Evolutionary conservation across 2,797 vertebrate genomes (phyloP).

Genomic region (Leucoraja ocellata): DNA sequence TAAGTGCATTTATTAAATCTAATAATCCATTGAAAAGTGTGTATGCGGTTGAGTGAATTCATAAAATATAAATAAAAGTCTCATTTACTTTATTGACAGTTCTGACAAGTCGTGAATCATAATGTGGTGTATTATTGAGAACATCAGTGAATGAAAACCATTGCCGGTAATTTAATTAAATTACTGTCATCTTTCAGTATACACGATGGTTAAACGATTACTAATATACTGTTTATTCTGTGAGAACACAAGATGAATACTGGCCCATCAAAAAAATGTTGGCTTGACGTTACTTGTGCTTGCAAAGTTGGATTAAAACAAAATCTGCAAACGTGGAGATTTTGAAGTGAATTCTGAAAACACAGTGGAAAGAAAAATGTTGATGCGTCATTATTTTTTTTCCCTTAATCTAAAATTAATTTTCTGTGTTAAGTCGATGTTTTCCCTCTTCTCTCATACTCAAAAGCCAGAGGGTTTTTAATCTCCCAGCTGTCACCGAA

Average conservation of each 20-base stretch:
- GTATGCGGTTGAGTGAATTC: constrained; percentile 18
- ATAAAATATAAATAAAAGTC: constrained; percentile 32
- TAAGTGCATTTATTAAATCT: not conserved
- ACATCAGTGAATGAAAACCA: constrained; percentile 24
- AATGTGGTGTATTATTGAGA: constrained; percentile 23
- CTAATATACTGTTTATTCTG: constrained; percentile 31
- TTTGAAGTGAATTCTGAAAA: not conserved
- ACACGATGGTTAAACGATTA: constrained; percentile 12
- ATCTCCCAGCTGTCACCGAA: not conserved
- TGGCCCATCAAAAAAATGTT: not conserved
- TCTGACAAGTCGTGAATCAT: constrained; percentile 33
- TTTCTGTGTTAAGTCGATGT: not conserved
- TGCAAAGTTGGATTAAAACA: not conserved
- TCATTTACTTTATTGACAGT: constrained; percentile 32
- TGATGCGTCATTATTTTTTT: not conserved
- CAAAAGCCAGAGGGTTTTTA: not conserved
- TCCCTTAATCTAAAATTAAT: not conserved
- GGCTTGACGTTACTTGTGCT: not conserved
- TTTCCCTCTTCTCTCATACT: not conserved
- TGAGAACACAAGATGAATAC: not conserved
- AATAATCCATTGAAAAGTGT: constrained; percentile 9
- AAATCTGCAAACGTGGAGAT: not conserved
- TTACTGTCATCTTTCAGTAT: constrained; percentile 33
- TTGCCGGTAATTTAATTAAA: constrained; percentile 35
- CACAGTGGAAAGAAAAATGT: not conserved